A percentile compares a stretch with the other conserved stretches of the same genome.
These are phyloP conservation scores for Littorina saxatilis DNA, from an alignment of 1,140 invertebrate species.

Conservation along the genomic window DNA sequence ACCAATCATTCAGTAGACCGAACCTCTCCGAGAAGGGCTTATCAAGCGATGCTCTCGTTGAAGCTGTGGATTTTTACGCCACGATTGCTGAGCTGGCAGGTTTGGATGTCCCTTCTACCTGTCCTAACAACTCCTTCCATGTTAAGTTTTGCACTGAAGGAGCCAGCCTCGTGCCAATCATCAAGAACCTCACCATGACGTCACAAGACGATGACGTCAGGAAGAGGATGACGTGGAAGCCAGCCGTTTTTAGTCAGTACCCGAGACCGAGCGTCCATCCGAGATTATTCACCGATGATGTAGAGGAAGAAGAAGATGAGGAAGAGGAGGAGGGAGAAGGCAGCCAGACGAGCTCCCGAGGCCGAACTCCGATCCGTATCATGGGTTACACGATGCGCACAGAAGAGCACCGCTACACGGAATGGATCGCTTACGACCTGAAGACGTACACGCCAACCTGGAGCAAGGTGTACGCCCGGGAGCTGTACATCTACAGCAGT, in stretches of 20 bases:
- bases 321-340: too few species aligned
- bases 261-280: slow-evolving; percentile 23
- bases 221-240: too few species aligned
- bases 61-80: slow-evolving; percentile 89
- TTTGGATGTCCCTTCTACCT: slow-evolving; percentile 78
- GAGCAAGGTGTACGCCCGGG: slow-evolving; percentile 79
- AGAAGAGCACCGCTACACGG: slow-evolving; percentile 83
- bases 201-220: background rate
- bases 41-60: slow-evolving; percentile 45
- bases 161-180: slow-evolving; percentile 78
- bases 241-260: too few species aligned
- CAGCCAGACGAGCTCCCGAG: slow-evolving; percentile 76
- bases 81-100: slow-evolving; percentile 85
- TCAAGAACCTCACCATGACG: slow-evolving; percentile 25
- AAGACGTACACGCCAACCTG: slow-evolving; percentile 78
- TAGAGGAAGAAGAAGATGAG: too few species aligned
- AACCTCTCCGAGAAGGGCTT: background rate
- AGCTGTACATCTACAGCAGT: too few species aligned
- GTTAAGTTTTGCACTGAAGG: slow-evolving; percentile 83
- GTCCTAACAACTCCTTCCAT: slow-evolving; percentile 71
- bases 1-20: too few species aligned
- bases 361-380: slow-evolving; percentile 80
- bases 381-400: slow-evolving; percentile 88
- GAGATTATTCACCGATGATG: slow-evolving; percentile 42
- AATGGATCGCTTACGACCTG: slow-evolving; percentile 81